Evolutionary conservation across 1,140 invertebrate genomes (phyloP), one percentile per base, ranked within the genome.

Genomic region (Drosophila kikkawai): DNA sequence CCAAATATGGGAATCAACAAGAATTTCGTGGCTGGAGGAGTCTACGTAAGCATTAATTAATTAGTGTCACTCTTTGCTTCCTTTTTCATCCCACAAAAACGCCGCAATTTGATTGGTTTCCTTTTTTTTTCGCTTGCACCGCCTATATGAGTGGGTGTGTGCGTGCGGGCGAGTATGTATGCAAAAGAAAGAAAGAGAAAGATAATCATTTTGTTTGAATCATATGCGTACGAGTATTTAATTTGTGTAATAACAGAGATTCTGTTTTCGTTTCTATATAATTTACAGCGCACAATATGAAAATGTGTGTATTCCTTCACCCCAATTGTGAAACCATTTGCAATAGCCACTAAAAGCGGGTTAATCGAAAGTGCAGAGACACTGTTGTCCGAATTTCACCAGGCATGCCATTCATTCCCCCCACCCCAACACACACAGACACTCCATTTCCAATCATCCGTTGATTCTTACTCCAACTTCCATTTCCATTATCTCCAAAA

Each of bases 271-370:
- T 77, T 77, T 77, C 63, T 88, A 88, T 88, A 88, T 88, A 90
- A 90, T 90, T 90, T 90, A 71, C 85, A 90, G 85, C 79, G 85
- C 85, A 90, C 85, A 82, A 79, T 75, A 74, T 65, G 57, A 79
- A 47, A 81, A 57, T 88, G 82, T 88, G 85, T 90, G 75, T 90
- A 77, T 85, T 74, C 55, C 53, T 55, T 55, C 75, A 68, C 57
- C 70, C 81, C 86, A 90, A 90, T 90, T 90, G 86, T 90, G 85
- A 75, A 79, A 71, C 50, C 65, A 90, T 90, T 90, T 90, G 81
- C 85, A 90, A 70, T 82, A 90, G 78, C 75, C 85, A 74, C 64
- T 70, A 82, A 79, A 90, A 84, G 85, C 64, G 85, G 73, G 66
- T 84, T 81, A 88, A 90, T 75, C 77, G 84, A 75, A 87, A 87